Percentiles rank a stretch among this genome's conserved stretches.
Evolutionary conservation across 2,797 vertebrate species (phyloP).

Genomic region (Xenentodon cancila): DNA sequence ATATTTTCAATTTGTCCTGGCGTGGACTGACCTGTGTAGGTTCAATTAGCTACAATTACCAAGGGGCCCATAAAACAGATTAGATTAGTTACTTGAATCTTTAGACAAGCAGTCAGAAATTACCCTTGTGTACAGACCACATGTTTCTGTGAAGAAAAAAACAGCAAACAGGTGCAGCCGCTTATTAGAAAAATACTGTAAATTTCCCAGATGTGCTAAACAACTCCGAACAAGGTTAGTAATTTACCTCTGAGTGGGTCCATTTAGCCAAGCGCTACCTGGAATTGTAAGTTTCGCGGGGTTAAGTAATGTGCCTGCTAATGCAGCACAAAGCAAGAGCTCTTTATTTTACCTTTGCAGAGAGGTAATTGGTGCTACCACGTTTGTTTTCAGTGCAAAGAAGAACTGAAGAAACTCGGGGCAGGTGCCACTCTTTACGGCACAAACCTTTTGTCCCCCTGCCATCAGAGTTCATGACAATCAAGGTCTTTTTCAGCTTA

Average conservation of each 20-base stretch:
- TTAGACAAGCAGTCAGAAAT: background rate
- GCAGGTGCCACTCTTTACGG: conserved; percentile 1
- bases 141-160: background rate
- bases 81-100: background rate
- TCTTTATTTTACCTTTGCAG: background rate
- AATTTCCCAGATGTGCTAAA: background rate
- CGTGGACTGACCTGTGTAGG: too few relatives aligned
- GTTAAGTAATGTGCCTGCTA: background rate
- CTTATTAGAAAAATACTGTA: background rate
- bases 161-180: background rate
- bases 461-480: conserved; percentile 4
- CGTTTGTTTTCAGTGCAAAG: conserved; percentile 10
- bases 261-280: background rate
- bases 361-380: background rate
- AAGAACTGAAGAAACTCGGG: background rate
- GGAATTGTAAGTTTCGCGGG: background rate
- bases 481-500: background rate
- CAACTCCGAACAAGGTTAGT: too few relatives aligned
- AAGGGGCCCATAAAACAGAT: background rate
- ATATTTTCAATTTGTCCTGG: too few relatives aligned
- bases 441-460: conserved; percentile 7
- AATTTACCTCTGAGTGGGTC: too few relatives aligned
- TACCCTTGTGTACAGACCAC: background rate
- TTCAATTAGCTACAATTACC: too few relatives aligned
- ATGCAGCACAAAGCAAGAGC: background rate